phyloP scores from a whole-genome alignment of 2,888 invertebrate genomes.

The Andrena fulva region DNA sequence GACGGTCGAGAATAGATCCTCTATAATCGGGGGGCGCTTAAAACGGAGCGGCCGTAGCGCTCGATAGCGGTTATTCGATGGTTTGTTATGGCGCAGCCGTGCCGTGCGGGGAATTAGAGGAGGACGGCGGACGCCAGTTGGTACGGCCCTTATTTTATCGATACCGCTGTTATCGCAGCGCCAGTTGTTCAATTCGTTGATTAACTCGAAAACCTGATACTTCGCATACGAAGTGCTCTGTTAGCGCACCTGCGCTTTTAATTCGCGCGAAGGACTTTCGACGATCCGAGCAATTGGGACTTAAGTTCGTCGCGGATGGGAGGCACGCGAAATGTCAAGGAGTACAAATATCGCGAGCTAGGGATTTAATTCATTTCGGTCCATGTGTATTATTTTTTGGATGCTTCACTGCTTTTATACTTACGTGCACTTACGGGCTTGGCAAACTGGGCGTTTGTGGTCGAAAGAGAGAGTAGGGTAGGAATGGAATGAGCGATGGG shows the following conservation, averaged over 20 bases:
- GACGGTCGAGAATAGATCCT: conserved; percentile 12
- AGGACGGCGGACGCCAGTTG: not conserved
- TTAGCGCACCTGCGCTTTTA: conserved; percentile 20
- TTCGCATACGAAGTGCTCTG: conserved; percentile 36
- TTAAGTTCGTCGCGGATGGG: too few species aligned
- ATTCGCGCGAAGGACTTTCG: not conserved
- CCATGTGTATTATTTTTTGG: too few species aligned
- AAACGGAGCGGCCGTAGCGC: not conserved
- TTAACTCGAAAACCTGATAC: conserved; percentile 14
- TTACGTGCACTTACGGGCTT: too few species aligned
- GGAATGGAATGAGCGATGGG: too few species aligned
- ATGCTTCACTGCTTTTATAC: too few species aligned
- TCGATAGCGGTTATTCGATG: not conserved
- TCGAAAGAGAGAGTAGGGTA: too few species aligned
- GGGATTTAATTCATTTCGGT: too few species aligned
- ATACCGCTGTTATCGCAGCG: conserved; percentile 64
- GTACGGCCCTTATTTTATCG: conserved; percentile 75
- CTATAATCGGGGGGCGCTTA: not conserved
- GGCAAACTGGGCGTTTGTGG: too few species aligned
- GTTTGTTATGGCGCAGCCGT: not conserved
- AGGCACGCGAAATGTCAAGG: too few species aligned
- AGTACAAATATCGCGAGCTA: too few species aligned
- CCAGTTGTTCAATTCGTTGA: conserved; percentile 54
- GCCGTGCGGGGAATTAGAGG: not conserved
- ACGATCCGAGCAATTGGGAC: too few species aligned